Evolutionary conservation across 1,140 invertebrate species (phyloP).

Genomic region (Trypoxylus dichotomus): DNA sequence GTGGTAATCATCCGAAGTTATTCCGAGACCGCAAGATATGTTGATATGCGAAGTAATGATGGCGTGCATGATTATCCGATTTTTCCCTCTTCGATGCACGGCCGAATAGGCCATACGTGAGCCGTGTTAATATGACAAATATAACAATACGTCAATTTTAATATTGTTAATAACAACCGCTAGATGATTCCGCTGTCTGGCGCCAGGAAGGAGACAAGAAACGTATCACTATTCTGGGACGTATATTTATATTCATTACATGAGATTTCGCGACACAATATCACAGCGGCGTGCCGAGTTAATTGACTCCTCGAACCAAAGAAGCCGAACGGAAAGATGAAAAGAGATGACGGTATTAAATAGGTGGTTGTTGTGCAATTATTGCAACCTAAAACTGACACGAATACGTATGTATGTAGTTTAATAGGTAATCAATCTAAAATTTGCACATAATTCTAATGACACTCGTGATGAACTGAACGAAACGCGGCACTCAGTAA

Average conservation of each 20-base stretch:
- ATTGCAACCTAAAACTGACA: background rate
- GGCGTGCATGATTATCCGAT: background rate
- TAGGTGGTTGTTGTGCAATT: background rate
- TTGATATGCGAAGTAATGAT: background rate
- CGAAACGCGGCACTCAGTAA: too few species aligned
- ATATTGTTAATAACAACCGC: background rate
- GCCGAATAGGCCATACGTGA: background rate
- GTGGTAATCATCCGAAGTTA: background rate
- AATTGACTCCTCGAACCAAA: background rate
- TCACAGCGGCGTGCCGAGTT: background rate
- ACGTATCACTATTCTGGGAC: background rate
- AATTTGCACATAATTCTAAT: background rate
- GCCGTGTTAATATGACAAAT: background rate
- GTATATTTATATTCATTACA: slow-evolving; percentile 16
- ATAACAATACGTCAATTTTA: slow-evolving; percentile 7
- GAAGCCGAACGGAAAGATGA: background rate
- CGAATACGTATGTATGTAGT: background rate
- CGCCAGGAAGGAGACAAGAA: slow-evolving; percentile 25
- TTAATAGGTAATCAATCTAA: background rate
- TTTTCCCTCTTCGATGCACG: background rate
- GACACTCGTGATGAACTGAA: background rate
- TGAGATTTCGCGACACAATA: slow-evolving; percentile 7
- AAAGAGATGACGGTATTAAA: background rate
- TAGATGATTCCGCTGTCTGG: slow-evolving; percentile 3
- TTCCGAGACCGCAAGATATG: background rate